These are phyloP conservation scores for Brachypteracias leptosomus DNA, from an alignment of 2,113 vertebrate species.

Conservation along the genomic window DNA sequence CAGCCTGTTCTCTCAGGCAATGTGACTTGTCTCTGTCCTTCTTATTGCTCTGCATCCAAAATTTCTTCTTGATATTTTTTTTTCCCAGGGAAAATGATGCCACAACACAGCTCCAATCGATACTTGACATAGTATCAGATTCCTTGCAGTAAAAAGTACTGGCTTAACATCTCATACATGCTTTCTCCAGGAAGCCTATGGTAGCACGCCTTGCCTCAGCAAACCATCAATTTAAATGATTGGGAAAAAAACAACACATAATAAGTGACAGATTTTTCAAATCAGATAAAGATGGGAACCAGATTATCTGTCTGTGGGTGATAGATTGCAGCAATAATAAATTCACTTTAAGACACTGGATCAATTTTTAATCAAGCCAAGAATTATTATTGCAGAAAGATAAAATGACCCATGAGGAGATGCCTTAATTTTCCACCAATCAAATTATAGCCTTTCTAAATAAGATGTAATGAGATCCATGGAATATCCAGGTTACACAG, in stretches of 20 bases:
- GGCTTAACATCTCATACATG: not conserved
- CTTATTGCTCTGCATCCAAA: conserved; percentile 21
- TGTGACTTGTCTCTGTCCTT: not conserved
- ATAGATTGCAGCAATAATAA: conserved; percentile 99
- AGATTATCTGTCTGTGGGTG: conserved; percentile 97
- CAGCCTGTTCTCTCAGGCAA: not conserved
- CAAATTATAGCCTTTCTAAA: conserved; percentile 95
- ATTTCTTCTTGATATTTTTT: conserved; percentile 26
- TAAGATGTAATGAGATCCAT: conserved; percentile 90
- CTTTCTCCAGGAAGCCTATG: conserved; percentile 65
- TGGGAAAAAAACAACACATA: conserved; percentile 81
- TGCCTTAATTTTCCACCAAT: conserved; percentile 97
- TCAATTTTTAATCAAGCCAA: conserved; percentile 99
- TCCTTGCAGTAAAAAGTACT: conserved; percentile 60
- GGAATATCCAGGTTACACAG: conserved; percentile 87
- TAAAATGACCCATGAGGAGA: conserved; percentile 98
- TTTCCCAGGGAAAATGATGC: conserved; percentile 54
- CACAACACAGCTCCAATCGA: conserved; percentile 57
- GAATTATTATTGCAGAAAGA: conserved; percentile 99
- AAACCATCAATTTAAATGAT: conserved; percentile 85
- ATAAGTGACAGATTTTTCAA: conserved; percentile 92
- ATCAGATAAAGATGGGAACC: conserved; percentile 98
- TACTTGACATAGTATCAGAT: conserved; percentile 70
- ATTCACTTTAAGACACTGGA: conserved; percentile 98
- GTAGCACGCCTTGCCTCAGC: conserved; percentile 65